Base-by-base conservation (phyloP, 2,797 vertebrate species). In the Labroides dimidiatus region DNA sequence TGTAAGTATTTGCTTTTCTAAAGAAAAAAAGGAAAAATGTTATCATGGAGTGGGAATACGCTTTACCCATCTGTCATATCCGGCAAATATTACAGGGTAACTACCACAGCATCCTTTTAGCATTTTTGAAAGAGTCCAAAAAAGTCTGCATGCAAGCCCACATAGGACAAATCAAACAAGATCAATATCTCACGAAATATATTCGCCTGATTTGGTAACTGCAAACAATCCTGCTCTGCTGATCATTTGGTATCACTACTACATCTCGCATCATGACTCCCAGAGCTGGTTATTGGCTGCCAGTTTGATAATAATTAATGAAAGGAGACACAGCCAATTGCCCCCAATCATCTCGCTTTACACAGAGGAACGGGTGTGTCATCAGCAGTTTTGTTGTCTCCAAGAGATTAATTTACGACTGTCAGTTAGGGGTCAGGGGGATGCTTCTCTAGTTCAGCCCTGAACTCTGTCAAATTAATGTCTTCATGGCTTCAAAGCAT, bases 31-130 rank as follows among this genome's bases (percentile, higher is more conserved):
- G 30, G 30, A 69, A 87, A 87, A 87, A 71, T 89, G 81, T 91
- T 90, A 86, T 11, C 10, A 11, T 11, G 13, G 5, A 12, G 44
- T 21, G 11, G 3, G 90, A 89, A 85, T 88, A 91, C 89, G 86
- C 81, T 91, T 92, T 92, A 80, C 92, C 30, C 30, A 33, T 33
- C 30, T 9, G 4, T 33, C 30, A 33, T 33, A 33, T 5, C 30
- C 8, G 4, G 7, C 30, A 6, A 33, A 33, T 33, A 6, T 33
- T 33, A 33, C 30, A 33, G 30, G 30, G 30, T 33, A 7, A 8
- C 5, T 33, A 33, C 30, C 30, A 81, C 65, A 78, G 85, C 69
- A 82, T 80, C 63, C 67, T 21, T 53, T n/a, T n/a, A n/a, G n/a
- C n/a, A n/a, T n/a, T n/a, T n/a, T n/a, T n/a, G n/a, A n/a, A n/a